Base-by-base conservation (phyloP, 2,888 invertebrate genomes). In the Leucania comma region DNA sequence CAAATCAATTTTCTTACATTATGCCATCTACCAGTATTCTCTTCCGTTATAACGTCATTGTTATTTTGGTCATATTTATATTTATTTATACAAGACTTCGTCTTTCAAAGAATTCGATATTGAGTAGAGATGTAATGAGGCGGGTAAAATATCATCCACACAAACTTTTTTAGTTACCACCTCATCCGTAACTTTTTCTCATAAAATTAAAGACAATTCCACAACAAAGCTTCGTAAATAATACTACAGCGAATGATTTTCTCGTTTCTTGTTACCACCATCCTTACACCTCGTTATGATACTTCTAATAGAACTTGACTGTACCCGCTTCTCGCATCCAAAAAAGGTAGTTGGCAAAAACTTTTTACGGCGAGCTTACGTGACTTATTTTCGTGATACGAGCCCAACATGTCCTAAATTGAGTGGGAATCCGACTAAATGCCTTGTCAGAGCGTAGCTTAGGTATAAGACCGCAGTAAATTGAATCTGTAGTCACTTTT, bases 331-430 rank as follows among this genome's bases (percentile, higher is more conserved):
- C 24, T 22, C 42, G 38, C 53, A 61, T 70, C 72, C 64, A 61
- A 82, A 71, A 73, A 78, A 73, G 42, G 68, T 72, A 75, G 51
- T 72, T 70, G 63, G 72, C 29, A 62, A 70, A 82, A 83, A 85
- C n/a, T 83, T 83, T 80, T 83, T 78, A 78, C 82, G 72, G 73
- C 46, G 26, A 53, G 61, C 61, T 78, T 85, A 85, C 84, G 84
- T 85, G 86, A 85, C 84, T 81, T 78, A 68, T 75, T 75, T 78
- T 57, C 72, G 51, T 67, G 74, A 76, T 79, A 77, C 66, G 65
- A 74, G 63, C 38, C 63, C 68, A 75, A 78, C 81, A 81, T 84
- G 69, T 71, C 48, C 74, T 78, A 85, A 78, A 85, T 85, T 85
- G 75, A 75, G 81, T 75, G 66, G 78, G 71, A 83, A 84, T 77